These are phyloP conservation scores for Polyergus mexicanus DNA, from an alignment of 1,140 invertebrate species.

Conservation along the genomic window DNA sequence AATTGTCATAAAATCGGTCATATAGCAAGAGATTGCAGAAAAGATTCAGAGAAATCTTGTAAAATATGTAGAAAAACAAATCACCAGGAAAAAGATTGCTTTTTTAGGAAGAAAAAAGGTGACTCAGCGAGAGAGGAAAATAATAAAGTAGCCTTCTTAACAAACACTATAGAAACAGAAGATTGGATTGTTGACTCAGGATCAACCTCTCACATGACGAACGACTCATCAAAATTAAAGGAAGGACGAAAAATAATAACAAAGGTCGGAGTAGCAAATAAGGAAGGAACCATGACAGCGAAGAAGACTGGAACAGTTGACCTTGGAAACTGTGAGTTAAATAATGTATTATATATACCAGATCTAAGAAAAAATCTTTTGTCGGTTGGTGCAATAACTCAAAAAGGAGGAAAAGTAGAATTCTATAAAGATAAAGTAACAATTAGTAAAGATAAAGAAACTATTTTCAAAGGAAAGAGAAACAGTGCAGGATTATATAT, in stretches of 20 bases:
- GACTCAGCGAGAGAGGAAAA: no score
- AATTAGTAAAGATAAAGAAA: background rate
- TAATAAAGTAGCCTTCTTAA: no score
- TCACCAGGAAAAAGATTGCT: background rate
- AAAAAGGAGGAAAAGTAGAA: constrained; percentile 18
- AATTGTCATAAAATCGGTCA: no score
- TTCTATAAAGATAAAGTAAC: background rate
- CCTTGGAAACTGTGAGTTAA: constrained; percentile 11
- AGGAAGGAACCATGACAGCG: no score
- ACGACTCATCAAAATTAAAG: no score
- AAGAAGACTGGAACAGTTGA: constrained; percentile 17
- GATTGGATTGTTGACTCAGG: no score
- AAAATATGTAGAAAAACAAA: constrained; percentile 10
- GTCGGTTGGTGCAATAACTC: constrained; percentile 15
- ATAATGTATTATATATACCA: constrained; percentile 36
- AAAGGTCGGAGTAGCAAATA: no score
- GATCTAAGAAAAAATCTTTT: constrained; percentile 32
- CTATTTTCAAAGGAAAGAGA: background rate
- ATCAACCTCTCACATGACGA: no score
- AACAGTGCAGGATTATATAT: background rate
- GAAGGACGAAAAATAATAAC: no score
- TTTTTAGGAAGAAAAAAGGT: background rate
- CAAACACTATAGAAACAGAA: no score
- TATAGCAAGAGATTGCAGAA: no score
- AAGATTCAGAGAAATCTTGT: background rate